phyloP scores from a whole-genome alignment of 2,888 invertebrate genomes.

The Encarsia formosa region DNA sequence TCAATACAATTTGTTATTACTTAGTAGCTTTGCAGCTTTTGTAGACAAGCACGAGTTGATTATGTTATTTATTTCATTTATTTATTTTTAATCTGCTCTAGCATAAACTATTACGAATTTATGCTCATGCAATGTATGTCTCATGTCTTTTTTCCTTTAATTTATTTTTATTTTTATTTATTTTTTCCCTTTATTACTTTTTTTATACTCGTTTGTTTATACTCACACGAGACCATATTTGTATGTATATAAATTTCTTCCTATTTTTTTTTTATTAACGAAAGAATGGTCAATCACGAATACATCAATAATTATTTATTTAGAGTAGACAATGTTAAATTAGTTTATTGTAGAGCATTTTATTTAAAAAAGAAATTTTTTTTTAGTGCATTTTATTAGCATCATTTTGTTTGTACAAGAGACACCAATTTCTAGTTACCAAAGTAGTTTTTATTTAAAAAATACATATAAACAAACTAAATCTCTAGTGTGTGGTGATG shows the following conservation, averaged over 20 bases:
- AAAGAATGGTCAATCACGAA: no score
- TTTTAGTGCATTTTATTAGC: no score
- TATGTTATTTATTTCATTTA: no score
- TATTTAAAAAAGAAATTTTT: no score
- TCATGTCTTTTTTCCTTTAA: conserved; percentile 47
- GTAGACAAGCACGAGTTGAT: conserved; percentile 51
- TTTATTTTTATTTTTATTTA: conserved; percentile 12
- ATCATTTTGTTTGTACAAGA: no score
- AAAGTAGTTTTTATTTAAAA: no score
- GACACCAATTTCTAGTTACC: no score
- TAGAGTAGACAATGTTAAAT: no score
- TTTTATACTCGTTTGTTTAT: conserved; percentile 30
- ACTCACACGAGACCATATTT: conserved; percentile 29
- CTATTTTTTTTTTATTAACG: no score
- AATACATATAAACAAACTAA: conserved; percentile 23
- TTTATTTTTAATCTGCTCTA: conserved; percentile 43
- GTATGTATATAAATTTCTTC: no score
- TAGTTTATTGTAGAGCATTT: no score
- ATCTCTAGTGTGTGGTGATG: conserved; percentile 45
- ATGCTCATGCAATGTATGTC: conserved; percentile 51
- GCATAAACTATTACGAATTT: conserved; percentile 46
- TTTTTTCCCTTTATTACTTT: conserved; percentile 29
- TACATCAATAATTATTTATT: no score
- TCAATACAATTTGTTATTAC: conserved; percentile 48
- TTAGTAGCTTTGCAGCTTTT: conserved; percentile 51